phyloP scores from a whole-genome alignment of 2,113 vertebrate genomes.

The Gadus macrocephalus region DNA sequence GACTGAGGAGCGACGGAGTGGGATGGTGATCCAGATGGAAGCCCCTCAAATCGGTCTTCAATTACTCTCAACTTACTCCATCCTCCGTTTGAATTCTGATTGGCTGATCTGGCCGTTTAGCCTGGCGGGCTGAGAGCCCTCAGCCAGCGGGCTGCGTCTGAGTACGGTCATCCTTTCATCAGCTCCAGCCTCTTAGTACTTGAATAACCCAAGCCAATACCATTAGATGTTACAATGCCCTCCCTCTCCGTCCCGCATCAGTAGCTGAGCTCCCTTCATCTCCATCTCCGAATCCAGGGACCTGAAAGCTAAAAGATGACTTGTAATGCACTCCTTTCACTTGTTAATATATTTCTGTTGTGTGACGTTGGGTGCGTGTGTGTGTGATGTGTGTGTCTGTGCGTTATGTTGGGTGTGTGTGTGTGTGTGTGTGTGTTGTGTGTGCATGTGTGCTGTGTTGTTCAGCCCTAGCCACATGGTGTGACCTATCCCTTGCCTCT shows the following conservation, averaged over 20 bases:
- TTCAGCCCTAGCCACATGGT: slow-evolving; percentile 23
- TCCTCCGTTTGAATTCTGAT: slow-evolving; percentile 72
- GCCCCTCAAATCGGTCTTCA: slow-evolving; percentile 68
- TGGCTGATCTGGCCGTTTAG: slow-evolving; percentile 69
- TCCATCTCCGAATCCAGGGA: slow-evolving; percentile 37
- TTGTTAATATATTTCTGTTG: slow-evolving; percentile 41
- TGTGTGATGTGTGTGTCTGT: slow-evolving; percentile 2
- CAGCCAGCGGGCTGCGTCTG: slow-evolving; percentile 59
- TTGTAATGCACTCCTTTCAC: slow-evolving; percentile 34
- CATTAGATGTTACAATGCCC: slow-evolving; percentile 46
- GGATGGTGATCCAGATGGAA: slow-evolving; percentile 57
- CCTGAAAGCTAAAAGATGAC: slow-evolving; percentile 46
- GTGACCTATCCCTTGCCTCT: slow-evolving; percentile 28
- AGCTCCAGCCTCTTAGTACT: slow-evolving; percentile 61
- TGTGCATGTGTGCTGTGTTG: slow-evolving; percentile 1
- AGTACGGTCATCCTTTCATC: slow-evolving; percentile 73
- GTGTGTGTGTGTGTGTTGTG: no score
- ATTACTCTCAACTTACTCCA: slow-evolving; percentile 66
- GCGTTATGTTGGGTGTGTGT: no score
- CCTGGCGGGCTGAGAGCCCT: slow-evolving; percentile 64
- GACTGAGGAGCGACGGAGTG: slow-evolving; percentile 47
- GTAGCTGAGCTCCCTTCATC: slow-evolving; percentile 38
- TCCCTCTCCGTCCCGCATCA: slow-evolving; percentile 24
- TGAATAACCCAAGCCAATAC: slow-evolving; percentile 61
- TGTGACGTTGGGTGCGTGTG: slow-evolving; percentile 7